A percentile compares a stretch with the other conserved stretches of the same genome.
Evolutionary conservation across 2,888 invertebrate species (phyloP).

Genomic region (Hemistola chrysoprasaria): DNA sequence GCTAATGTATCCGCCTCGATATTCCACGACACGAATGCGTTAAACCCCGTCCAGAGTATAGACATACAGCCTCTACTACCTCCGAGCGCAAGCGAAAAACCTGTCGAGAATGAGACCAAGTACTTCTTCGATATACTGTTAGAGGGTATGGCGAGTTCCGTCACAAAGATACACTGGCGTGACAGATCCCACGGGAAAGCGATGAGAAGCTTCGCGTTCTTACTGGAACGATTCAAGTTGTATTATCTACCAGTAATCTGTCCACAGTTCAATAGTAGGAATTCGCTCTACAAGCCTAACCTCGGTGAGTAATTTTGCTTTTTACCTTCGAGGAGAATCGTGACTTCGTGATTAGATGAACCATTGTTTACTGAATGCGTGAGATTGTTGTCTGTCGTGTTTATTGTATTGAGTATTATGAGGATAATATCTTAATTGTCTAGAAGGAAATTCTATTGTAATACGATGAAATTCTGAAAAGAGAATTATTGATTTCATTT

Average conservation of each 20-base stretch:
- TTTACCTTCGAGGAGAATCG: constrained; percentile 1
- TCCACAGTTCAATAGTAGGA: constrained; percentile 90
- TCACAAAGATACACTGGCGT: constrained; percentile 94
- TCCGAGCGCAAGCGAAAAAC: constrained; percentile 91
- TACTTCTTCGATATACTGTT: constrained; percentile 94
- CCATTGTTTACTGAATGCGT: background rate
- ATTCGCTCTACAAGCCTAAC: constrained; percentile 91
- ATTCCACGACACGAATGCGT: constrained; percentile 87
- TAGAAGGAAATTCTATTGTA: too few species aligned
- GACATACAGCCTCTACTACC: constrained; percentile 92
- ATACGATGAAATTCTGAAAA: too few species aligned
- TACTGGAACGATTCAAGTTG: constrained; percentile 94
- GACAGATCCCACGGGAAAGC: constrained; percentile 91
- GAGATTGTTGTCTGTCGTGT: too few species aligned
- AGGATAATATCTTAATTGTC: too few species aligned
- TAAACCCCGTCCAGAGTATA: constrained; percentile 89
- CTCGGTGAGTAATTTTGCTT: constrained; percentile 79
- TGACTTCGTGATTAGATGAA: constrained; percentile 1
- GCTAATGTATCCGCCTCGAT: constrained; percentile 83
- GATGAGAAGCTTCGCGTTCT: constrained; percentile 92
- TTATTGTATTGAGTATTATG: too few species aligned
- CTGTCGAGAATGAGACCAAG: constrained; percentile 91
- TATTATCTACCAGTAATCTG: constrained; percentile 95
- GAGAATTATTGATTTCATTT: too few species aligned
- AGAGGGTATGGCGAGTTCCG: constrained; percentile 95